Evolutionary conservation across 2,113 vertebrate genomes (phyloP).

Genomic region (Apus apus): DNA sequence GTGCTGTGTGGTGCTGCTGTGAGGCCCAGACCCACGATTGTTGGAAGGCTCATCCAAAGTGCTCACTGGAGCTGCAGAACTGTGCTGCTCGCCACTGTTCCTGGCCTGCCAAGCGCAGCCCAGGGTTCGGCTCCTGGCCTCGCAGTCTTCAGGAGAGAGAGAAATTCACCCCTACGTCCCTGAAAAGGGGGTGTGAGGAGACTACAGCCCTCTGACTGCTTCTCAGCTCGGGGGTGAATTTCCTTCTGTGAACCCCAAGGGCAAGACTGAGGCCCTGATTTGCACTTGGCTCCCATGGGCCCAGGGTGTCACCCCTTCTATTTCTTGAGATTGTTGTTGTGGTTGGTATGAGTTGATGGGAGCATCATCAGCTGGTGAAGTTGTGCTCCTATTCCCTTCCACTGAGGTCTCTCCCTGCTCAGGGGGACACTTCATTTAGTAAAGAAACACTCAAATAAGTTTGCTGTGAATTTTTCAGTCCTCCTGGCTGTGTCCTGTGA

Average conservation of each 20-base stretch:
- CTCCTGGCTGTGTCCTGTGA: not conserved
- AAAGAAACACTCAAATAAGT: not conserved
- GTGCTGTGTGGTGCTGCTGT: accelerated
- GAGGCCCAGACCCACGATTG: not conserved
- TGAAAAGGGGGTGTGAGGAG: not conserved
- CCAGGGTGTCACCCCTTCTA: too few relatives aligned
- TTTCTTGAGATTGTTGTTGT: not conserved
- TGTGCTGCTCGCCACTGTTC: not conserved
- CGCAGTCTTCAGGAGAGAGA: not conserved
- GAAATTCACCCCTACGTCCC: not conserved
- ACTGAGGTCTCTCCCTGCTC: not conserved
- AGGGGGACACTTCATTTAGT: not conserved
- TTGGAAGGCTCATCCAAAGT: not conserved
- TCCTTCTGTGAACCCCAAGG: not conserved
- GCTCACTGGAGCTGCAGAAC: not conserved
- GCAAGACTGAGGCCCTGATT: not conserved
- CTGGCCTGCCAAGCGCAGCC: not conserved
- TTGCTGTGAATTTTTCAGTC: not conserved
- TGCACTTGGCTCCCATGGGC: accelerated
- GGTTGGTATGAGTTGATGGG: not conserved
- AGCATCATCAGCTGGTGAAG: not conserved
- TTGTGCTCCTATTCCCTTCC: accelerated
- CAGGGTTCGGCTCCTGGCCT: not conserved
- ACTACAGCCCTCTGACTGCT: not conserved
- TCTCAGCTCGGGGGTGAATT: not conserved